A percentile compares a stretch with the other conserved stretches of the same genome.
Conservation (phyloP, 2,113 vertebrate genomes). For the Heteronetta atricapilla region DNA sequence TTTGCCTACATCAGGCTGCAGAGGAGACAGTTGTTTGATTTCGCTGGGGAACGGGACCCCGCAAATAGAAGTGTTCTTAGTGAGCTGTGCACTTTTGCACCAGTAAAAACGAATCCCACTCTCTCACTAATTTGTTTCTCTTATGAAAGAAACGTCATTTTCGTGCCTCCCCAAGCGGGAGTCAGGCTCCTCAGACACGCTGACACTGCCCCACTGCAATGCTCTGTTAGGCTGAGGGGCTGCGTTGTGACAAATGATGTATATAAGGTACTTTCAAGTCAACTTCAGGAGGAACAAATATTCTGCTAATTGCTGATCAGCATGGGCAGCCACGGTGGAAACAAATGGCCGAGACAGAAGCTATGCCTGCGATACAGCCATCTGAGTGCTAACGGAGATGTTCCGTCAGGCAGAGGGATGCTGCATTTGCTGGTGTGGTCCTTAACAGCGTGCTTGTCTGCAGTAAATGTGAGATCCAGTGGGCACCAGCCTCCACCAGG, state of each 20-base stretch:
- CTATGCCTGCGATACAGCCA: neutral
- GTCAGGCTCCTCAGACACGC: neutral
- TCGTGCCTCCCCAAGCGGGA: neutral
- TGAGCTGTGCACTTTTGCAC: neutral
- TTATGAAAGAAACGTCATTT: neutral
- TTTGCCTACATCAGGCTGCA: neutral
- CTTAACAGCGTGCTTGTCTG: neutral
- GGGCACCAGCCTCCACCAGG: neutral
- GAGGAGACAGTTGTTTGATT: neutral
- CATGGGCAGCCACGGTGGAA: rapidly evolving
- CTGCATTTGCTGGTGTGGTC: neutral
- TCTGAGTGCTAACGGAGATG: neutral
- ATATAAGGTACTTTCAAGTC: neutral
- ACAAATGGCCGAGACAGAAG: neutral
- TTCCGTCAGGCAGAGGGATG: neutral
- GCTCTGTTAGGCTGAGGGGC: neutral
- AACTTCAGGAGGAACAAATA: neutral
- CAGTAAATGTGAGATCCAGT: neutral
- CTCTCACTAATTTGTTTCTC: neutral
- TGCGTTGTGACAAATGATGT: neutral
- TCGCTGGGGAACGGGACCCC: neutral
- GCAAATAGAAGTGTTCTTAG: neutral
- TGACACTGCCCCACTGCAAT: neutral
- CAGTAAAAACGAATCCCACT: neutral
- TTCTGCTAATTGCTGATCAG: neutral